Conservation (phyloP, 92 coral and sea anemone species). For the Chrysogorgia sp. region DNA sequence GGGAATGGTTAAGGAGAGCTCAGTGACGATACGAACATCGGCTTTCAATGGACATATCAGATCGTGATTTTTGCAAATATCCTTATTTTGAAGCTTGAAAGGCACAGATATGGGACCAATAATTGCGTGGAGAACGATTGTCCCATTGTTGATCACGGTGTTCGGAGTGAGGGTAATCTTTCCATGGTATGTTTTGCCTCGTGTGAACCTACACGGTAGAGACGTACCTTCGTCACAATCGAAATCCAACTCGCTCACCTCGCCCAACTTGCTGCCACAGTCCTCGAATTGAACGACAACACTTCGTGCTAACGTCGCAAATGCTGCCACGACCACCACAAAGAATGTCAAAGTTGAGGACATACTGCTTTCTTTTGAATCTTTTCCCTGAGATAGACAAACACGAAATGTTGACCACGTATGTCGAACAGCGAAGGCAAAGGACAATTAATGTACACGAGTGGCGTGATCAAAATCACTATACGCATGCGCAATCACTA, state of each 20-base stretch:
- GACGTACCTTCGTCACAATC: conserved; percentile 15
- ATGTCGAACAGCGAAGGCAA: no score
- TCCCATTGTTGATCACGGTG: conserved; percentile 23
- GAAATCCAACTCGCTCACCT: not conserved
- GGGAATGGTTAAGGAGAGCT: conserved; percentile 4
- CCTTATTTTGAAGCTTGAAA: conserved; percentile 38
- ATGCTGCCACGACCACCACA: not conserved
- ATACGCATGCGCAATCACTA: no score
- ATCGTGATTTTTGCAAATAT: conserved; percentile 50
- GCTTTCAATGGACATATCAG: conserved; percentile 57
- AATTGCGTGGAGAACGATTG: conserved; percentile 33
- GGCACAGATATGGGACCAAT: not conserved
- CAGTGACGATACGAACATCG: not conserved
- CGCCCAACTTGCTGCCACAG: conserved; percentile 25
- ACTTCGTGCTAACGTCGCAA: not conserved
- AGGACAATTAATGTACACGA: no score
- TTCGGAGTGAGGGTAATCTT: conserved; percentile 48
- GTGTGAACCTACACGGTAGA: conserved; percentile 51
- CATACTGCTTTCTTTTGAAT: not conserved
- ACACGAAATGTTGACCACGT: no score
- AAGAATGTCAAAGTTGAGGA: not conserved
- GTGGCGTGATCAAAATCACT: no score
- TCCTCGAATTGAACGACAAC: not conserved
- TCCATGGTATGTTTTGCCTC: conserved; percentile 47
- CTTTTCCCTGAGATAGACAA: no score